Percentiles rank a stretch among this genome's conserved stretches.
Conservation (phyloP, 2,797 vertebrate genomes). For the Chanos chanos region DNA sequence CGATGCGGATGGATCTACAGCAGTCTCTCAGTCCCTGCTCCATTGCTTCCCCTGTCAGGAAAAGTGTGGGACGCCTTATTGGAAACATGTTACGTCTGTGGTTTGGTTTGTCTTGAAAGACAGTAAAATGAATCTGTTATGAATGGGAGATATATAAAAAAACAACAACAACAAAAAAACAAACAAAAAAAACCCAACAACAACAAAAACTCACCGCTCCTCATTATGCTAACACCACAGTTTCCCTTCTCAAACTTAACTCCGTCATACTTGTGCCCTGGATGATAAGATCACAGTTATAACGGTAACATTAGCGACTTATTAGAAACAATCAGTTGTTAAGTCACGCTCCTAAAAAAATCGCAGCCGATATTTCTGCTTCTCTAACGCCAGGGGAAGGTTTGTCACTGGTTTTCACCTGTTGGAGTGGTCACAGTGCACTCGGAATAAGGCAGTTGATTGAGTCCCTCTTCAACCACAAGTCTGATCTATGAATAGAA, state of each 20-base stretch:
- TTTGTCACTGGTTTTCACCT: slow-evolving; percentile 65
- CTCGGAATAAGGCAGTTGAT: slow-evolving; percentile 83
- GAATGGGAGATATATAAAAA: no score
- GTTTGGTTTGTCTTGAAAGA: no score
- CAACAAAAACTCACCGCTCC: slow-evolving; percentile 83
- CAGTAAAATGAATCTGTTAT: no score
- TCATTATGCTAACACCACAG: slow-evolving; percentile 89
- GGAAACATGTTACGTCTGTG: no score
- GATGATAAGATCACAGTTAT: not conserved
- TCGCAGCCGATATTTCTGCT: no score
- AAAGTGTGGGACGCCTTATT: no score
- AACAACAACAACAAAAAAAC: no score
- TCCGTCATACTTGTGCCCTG: slow-evolving; percentile 85
- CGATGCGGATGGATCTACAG: slow-evolving; percentile 91
- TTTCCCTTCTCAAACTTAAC: slow-evolving; percentile 86
- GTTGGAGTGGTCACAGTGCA: slow-evolving; percentile 85
- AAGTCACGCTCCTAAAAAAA: no score
- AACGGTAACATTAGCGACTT: not conserved
- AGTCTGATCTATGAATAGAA: no score
- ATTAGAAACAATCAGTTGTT: no score
- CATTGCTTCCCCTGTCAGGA: slow-evolving; percentile 87
- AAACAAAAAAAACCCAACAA: no score
- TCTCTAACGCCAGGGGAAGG: no score
- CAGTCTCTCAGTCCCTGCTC: slow-evolving; percentile 94
- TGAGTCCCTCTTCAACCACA: slow-evolving; percentile 85